Evolutionary conservation across 2,113 vertebrate genomes (phyloP), one percentile per base, ranked within the genome.

Genomic region (Tupaia tana): DNA sequence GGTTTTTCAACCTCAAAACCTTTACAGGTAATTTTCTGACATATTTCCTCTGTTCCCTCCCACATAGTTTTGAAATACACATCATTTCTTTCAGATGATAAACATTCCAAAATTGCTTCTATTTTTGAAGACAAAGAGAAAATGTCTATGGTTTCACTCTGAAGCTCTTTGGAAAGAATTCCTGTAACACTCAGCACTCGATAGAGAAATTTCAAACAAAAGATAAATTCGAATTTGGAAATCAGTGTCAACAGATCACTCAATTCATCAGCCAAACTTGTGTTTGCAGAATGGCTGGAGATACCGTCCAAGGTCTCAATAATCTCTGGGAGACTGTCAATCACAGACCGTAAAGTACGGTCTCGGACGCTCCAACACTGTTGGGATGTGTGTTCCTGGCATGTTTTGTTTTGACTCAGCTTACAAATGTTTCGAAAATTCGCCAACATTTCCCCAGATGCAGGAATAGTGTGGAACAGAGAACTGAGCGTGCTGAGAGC

Each of bases 101-200:
- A 97, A 94, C 97, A 97, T 61, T 97, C 97, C 67, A 97, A 91
- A 94, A 97, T 94, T 86, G 97, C 96, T 97, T 97, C 96, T 93
- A 97, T 95, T 96, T 97, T 97, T 93, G 97, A 97, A 97, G 94
- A 95, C 80, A 97, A 95, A 61, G 97, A 97, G 87, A 97, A 97
- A 92, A 96, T 93, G 16, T 97, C 95, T 81, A 97, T 91, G 16
- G 86, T 96, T 93, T 97, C 94, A 97, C 96, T 96, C 27, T 96
- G 94, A 95, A 97, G 95, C 64, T 97, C 97, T 91, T 95, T 96
- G 77, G 97, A 97, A 97, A 97, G 96, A 96, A 97, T 97, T 93
- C 71, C 94, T 81, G 71, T 97, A 94, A 97, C 95, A 95, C 97
- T 97, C 18, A 97, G 59, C 27, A 97, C 80, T 87, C 93, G 86